Conservation (phyloP, 2,113 vertebrate species). For the Amblyornis subalaris region DNA sequence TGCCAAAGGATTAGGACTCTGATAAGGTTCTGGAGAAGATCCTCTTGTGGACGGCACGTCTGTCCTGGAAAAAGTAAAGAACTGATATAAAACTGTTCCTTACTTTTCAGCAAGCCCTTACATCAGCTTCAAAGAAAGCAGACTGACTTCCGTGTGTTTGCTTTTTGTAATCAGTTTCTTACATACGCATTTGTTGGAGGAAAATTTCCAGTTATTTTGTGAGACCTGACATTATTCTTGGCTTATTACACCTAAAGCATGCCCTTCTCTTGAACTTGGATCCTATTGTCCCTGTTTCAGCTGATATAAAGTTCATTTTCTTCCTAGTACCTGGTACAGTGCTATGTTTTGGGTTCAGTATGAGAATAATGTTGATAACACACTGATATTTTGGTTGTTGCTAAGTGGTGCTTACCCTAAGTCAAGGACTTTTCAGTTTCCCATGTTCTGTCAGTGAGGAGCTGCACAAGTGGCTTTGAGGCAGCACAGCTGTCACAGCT, state of each 20-base stretch:
- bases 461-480: background rate
- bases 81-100: background rate
- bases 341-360: background rate
- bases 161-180: background rate
- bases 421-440: background rate
- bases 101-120: background rate
- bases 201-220: background rate
- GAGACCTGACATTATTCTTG: background rate
- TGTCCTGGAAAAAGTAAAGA: background rate
- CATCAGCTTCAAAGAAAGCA: background rate
- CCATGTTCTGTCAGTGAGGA: background rate
- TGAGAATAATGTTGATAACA: background rate
- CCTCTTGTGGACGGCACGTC: background rate
- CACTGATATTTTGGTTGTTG: background rate
- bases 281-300: background rate
- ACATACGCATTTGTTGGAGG: rapidly evolving
- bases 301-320: background rate
- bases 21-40: background rate
- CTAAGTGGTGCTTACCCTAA: background rate
- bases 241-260: background rate
- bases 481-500: background rate
- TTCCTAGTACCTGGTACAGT: background rate
- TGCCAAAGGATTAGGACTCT: background rate
- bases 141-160: background rate
- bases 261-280: background rate